These are phyloP conservation scores for Lithobates sylvaticus DNA, from an alignment of 2,797 vertebrate genomes.

Conservation along the genomic window DNA sequence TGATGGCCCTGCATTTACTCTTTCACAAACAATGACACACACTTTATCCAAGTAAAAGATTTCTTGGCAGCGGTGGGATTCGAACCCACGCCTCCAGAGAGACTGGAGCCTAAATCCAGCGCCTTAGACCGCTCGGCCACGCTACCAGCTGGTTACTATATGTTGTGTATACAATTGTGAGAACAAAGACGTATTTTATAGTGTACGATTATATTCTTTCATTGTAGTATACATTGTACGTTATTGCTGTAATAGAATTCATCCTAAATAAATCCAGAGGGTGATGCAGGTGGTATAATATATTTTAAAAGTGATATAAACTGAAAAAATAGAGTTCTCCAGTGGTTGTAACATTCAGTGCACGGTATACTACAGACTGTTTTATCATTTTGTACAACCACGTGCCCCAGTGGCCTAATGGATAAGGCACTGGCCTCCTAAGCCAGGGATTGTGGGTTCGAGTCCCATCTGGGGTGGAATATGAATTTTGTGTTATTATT, in stretches of 20 bases:
- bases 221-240: no score
- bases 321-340: no score
- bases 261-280: no score
- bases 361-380: background rate
- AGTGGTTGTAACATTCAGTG: no score
- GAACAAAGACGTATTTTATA: background rate
- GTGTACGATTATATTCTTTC: no score
- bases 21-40: no score
- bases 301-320: no score
- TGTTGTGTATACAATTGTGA: background rate
- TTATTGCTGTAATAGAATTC: no score
- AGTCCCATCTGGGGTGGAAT: conserved; percentile 60
- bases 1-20: no score
- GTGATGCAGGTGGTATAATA: no score
- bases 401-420: conserved; percentile 54
- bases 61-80: conserved; percentile 57
- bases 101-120: conserved; percentile 61
- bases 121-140: conserved; percentile 61
- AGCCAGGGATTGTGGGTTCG: conserved; percentile 60
- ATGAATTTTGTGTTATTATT: fast-evolving
- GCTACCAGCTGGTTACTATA: conserved; percentile 12
- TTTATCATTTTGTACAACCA: fast-evolving
- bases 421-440: conserved; percentile 58
- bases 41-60: background rate
- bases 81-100: conserved; percentile 60